Evolutionary conservation across 2,113 vertebrate species (phyloP).

Genomic region (Pandion haliaetus): DNA sequence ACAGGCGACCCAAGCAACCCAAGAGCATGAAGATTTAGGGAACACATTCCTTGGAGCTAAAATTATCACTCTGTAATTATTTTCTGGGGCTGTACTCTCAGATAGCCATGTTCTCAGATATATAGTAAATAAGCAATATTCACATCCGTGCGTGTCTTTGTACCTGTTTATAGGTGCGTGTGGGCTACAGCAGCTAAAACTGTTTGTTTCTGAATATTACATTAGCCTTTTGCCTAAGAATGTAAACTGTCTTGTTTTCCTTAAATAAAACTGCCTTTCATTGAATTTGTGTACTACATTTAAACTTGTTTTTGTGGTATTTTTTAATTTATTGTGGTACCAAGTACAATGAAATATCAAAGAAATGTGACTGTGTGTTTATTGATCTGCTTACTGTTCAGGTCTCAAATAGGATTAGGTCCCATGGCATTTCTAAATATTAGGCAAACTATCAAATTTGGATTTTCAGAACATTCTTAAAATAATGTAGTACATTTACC

Average conservation of each 20-base stretch:
- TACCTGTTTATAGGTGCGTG: background rate
- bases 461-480: background rate
- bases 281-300: constrained; percentile 4
- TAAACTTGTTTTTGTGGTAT: background rate
- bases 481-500: background rate
- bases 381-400: constrained; percentile 31
- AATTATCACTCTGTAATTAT: background rate
- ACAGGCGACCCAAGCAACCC: background rate
- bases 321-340: constrained; percentile 7
- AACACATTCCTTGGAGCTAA: background rate
- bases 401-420: constrained; percentile 28
- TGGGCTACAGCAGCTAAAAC: background rate
- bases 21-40: background rate
- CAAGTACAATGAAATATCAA: background rate
- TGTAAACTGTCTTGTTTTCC: background rate
- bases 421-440: constrained; percentile 22
- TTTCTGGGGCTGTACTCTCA: background rate
- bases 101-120: background rate
- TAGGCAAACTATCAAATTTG: constrained; percentile 30
- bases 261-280: background rate
- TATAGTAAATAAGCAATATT: background rate
- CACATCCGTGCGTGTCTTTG: background rate
- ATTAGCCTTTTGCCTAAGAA: constrained; percentile 1
- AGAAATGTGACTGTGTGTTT: background rate
- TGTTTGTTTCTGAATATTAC: background rate